A percentile compares a stretch with the other conserved stretches of the same genome.
phyloP scores from a whole-genome alignment of 1,140 invertebrate species.

The Hylyphantes graminicola region DNA sequence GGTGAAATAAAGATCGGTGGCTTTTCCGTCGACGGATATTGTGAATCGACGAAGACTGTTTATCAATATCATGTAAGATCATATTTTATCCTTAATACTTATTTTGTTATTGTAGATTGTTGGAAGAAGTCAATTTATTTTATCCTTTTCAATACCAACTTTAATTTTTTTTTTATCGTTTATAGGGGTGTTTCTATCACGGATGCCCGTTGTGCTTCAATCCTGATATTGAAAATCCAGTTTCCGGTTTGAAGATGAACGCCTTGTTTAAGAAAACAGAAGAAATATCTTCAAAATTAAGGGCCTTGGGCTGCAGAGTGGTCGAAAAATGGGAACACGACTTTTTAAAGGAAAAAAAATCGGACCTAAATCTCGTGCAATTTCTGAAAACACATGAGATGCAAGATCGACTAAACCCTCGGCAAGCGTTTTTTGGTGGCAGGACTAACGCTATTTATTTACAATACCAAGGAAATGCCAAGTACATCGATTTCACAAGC shows the following conservation, averaged over 20 bases:
- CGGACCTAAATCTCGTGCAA: not conserved
- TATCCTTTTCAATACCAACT: too few species aligned
- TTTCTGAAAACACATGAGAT: not conserved
- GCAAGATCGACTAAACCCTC: not conserved
- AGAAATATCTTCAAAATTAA: not conserved
- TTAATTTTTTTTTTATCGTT: not conserved
- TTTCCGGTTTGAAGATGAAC: not conserved
- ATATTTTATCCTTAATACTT: too few species aligned
- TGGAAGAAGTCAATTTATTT: not conserved
- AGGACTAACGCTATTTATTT: not conserved
- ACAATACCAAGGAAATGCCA: not conserved
- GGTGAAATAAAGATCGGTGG: not conserved
- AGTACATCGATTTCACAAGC: constrained; percentile 2
- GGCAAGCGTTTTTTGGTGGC: constrained; percentile 6
- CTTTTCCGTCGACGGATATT: not conserved
- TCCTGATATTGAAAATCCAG: not conserved
- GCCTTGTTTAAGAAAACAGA: too few species aligned
- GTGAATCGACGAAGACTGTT: not conserved
- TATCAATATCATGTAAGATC: not conserved
- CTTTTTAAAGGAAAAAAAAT: not conserved
- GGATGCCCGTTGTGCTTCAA: not conserved
- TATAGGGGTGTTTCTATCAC: not conserved
- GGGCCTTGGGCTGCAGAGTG: not conserved
- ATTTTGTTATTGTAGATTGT: too few species aligned
- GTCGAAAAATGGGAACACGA: constrained; percentile 15